Evolutionary conservation across 2,888 invertebrate genomes (phyloP).

Genomic region (Nowickia ferox): DNA sequence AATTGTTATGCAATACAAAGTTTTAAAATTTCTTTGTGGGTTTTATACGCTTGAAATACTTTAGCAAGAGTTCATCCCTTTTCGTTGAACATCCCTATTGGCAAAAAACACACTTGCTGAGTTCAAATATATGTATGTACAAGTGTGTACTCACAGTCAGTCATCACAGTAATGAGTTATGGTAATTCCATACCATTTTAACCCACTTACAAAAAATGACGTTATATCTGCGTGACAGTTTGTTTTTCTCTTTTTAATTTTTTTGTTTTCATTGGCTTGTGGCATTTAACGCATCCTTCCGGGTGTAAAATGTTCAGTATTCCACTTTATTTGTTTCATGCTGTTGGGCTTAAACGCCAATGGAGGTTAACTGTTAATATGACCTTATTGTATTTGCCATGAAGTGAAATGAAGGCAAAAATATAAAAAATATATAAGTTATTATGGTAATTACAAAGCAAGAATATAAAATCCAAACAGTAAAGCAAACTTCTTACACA

Average conservation of each 20-base stretch:
- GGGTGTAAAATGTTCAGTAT: constrained; percentile 46
- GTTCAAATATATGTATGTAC: too few species aligned
- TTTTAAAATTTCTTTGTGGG: too few species aligned
- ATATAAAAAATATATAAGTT: constrained; percentile 1
- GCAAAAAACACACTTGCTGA: not conserved
- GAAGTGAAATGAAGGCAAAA: not conserved
- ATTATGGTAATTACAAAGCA: constrained; percentile 46
- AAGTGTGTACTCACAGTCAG: not conserved
- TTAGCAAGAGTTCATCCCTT: too few species aligned
- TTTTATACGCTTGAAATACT: too few species aligned
- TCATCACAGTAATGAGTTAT: constrained; percentile 32
- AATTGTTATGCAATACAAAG: too few species aligned
- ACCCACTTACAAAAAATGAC: constrained; percentile 34
- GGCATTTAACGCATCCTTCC: constrained; percentile 57
- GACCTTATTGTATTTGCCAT: constrained; percentile 52
- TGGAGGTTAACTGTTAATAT: constrained; percentile 52
- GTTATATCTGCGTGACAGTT: constrained; percentile 21
- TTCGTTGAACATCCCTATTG: not conserved
- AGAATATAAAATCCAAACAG: constrained; percentile 24
- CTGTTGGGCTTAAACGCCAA: constrained; percentile 10
- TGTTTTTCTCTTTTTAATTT: not conserved
- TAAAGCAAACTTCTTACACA: constrained; percentile 10
- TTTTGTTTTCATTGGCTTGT: constrained; percentile 24
- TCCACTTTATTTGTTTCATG: constrained; percentile 13
- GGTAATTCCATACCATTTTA: constrained; percentile 15